Conservation (phyloP, 2,113 vertebrate genomes). For the Circaetus gallicus region DNA sequence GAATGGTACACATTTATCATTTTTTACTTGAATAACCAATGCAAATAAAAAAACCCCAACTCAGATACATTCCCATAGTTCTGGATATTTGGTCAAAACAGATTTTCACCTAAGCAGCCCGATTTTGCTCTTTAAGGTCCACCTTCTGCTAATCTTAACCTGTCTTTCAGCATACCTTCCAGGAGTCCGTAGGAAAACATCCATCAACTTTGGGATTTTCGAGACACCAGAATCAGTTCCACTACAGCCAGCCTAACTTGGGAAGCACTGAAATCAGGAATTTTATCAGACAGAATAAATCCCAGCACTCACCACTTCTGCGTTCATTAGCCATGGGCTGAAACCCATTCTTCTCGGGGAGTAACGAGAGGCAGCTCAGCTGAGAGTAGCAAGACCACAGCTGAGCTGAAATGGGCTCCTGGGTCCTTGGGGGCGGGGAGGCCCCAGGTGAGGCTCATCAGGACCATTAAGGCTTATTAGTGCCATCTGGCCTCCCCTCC, state of each 20-base stretch:
- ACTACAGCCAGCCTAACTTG: neutral
- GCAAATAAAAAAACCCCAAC: neutral
- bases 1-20: neutral
- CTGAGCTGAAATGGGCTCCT: neutral
- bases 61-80: neutral
- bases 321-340: accelerated
- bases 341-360: neutral
- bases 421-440: neutral
- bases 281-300: neutral
- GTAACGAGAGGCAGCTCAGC: neutral
- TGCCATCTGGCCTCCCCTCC: neutral
- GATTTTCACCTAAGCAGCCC: neutral
- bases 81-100: neutral
- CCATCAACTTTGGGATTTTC: accelerated
- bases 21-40: neutral
- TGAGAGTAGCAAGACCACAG: accelerated
- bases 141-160: neutral
- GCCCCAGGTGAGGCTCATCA: neutral
- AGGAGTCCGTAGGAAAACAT: neutral
- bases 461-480: neutral
- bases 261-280: neutral
- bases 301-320: neutral
- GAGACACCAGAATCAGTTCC: neutral
- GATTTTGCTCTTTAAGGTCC: neutral
- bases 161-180: neutral